phyloP scores from a whole-genome alignment of 1,140 invertebrate species.

The Scaptomyza graminum region DNA sequence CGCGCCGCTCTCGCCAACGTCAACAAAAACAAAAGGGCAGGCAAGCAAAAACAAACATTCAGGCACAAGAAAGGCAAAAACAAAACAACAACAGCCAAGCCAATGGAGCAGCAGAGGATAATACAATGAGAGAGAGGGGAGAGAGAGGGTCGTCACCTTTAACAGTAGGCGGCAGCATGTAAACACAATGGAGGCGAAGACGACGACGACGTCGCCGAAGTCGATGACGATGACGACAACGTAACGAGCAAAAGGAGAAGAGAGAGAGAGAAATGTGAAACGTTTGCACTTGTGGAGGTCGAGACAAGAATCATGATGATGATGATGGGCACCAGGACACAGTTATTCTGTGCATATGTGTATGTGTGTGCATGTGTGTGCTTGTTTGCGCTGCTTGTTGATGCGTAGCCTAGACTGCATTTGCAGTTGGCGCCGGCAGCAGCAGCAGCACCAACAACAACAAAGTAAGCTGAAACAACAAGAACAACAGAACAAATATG shows the following conservation, averaged over 20 bases:
- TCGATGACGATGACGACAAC: constrained; percentile 16
- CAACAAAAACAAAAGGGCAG: constrained; percentile 31
- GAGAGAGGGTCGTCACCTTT: constrained; percentile 65
- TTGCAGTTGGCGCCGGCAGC: constrained; percentile 63
- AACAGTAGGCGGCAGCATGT: constrained; percentile 73
- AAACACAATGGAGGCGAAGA: constrained; percentile 59
- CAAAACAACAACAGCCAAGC: constrained; percentile 20
- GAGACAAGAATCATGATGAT: constrained; percentile 8
- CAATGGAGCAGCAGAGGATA: constrained; percentile 4
- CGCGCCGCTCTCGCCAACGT: constrained; percentile 29
- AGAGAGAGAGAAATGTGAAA: constrained; percentile 14
- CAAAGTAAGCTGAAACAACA: constrained; percentile 36
- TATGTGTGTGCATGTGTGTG: background rate
- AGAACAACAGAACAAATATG: constrained; percentile 37
- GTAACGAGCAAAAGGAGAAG: constrained; percentile 1
- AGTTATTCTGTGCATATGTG: constrained; percentile 1
- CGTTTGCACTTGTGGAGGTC: constrained; percentile 67
- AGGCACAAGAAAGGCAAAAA: constrained; percentile 30
- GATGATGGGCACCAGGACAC: constrained; percentile 31
- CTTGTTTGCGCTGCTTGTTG: constrained; percentile 11
- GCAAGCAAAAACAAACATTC: constrained; percentile 46
- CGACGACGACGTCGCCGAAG: constrained; percentile 25
- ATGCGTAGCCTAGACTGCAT: constrained; percentile 53
- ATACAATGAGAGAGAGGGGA: constrained; percentile 30
- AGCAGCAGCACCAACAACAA: constrained; percentile 29